These are phyloP conservation scores for Spicauda simplicius DNA, from an alignment of 2,888 invertebrate species.

Conservation along the genomic window DNA sequence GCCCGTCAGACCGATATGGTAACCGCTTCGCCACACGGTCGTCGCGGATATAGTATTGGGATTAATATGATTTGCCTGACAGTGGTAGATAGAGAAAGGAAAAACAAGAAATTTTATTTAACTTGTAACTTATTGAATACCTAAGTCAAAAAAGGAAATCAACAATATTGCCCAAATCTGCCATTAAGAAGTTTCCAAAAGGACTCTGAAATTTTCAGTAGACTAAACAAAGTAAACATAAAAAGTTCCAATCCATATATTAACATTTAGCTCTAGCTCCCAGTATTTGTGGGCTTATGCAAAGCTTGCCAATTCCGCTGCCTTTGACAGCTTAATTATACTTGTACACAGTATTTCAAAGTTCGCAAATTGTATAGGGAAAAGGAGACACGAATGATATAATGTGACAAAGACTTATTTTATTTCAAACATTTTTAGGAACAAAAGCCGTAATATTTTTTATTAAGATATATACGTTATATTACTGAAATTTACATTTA, in stretches of 20 bases:
- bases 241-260: conserved; percentile 14
- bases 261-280: conserved; percentile 6
- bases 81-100: too few relatives aligned
- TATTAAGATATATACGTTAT: too few relatives aligned
- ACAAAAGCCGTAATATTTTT: background rate
- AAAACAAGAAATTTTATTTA: too few relatives aligned
- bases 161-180: background rate
- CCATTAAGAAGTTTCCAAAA: background rate
- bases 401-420: background rate
- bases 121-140: too few relatives aligned
- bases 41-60: too few relatives aligned
- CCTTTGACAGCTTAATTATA: conserved; percentile 33
- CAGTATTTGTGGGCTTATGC: conserved; percentile 19
- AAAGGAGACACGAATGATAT: conserved; percentile 3
- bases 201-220: background rate
- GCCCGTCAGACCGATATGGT: too few relatives aligned
- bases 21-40: too few relatives aligned
- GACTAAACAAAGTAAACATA: conserved; percentile 6
- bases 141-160: too few relatives aligned
- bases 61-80: too few relatives aligned
- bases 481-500: too few relatives aligned
- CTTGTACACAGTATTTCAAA: conserved; percentile 30
- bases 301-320: conserved; percentile 27
- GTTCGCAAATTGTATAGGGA: conserved; percentile 21
- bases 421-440: background rate